phyloP scores from a whole-genome alignment of 53 echinoderm and acorn worm genomes.

The Holothuria scabra region DNA sequence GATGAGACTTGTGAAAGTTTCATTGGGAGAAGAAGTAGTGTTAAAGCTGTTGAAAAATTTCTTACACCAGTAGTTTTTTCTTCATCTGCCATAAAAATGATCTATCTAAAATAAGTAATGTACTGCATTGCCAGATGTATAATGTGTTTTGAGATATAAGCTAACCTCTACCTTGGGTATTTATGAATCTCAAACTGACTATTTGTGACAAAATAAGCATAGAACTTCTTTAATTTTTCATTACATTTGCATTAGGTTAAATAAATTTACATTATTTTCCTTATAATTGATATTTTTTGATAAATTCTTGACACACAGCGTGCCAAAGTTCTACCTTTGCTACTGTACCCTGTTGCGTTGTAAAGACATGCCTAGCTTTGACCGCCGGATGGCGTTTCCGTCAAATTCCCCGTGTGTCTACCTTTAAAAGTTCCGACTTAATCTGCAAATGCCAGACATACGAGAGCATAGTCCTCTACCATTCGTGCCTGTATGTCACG shows the following conservation, averaged over 20 bases:
- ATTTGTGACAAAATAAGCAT: too few relatives aligned
- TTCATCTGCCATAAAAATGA: too few relatives aligned
- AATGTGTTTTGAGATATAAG: too few relatives aligned
- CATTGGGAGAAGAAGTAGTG: too few relatives aligned
- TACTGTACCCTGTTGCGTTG: constrained; percentile 27
- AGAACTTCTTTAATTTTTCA: background rate
- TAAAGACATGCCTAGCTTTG: constrained; percentile 22
- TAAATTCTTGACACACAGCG: constrained; percentile 47
- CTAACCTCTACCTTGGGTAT: too few relatives aligned
- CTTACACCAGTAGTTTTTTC: too few relatives aligned
- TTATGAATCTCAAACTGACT: too few relatives aligned
- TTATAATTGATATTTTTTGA: constrained; percentile 32
- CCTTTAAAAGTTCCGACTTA: background rate
- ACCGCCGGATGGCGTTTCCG: constrained; percentile 17
- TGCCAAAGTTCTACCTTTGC: constrained; percentile 51
- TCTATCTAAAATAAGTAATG: too few relatives aligned
- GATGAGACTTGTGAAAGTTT: too few relatives aligned
- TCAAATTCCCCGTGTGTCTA: constrained; percentile 16
- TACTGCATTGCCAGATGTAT: too few relatives aligned
- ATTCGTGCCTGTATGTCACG: constrained; percentile 19
- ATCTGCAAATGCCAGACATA: constrained; percentile 11
- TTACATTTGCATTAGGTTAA: background rate
- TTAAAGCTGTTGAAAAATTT: too few relatives aligned
- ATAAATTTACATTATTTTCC: background rate
- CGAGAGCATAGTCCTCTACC: constrained; percentile 28